A percentile compares a stretch with the other conserved stretches of the same genome.
Conservation (phyloP, 2,797 vertebrate species). For the Artibeus lituratus region DNA sequence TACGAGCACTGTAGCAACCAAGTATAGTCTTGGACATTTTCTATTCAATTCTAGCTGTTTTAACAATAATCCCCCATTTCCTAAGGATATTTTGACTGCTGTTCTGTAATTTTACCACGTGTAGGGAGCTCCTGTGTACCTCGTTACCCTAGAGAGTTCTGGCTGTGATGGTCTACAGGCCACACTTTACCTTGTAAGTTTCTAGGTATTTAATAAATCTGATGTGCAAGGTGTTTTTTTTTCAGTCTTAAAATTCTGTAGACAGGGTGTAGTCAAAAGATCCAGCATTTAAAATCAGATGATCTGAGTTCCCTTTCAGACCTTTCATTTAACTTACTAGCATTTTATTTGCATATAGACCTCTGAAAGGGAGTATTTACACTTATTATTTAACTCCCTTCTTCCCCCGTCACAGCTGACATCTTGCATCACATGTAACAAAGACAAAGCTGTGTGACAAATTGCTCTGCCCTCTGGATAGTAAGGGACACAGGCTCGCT, state of each 20-base stretch:
- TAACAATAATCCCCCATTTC: background rate
- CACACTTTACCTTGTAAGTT: background rate
- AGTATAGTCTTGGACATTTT: background rate
- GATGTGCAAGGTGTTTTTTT: background rate
- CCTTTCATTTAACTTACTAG: background rate
- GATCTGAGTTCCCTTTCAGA: background rate
- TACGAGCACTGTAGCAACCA: background rate
- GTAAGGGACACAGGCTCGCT: background rate
- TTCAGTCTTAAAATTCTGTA: background rate
- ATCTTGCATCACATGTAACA: background rate
- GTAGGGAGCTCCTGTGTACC: background rate
- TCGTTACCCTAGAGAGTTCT: background rate
- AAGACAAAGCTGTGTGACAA: background rate
- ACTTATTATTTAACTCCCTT: background rate
- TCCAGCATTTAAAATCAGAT: background rate
- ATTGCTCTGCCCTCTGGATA: background rate
- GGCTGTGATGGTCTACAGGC: background rate
- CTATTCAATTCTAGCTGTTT: background rate
- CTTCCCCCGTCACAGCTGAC: background rate
- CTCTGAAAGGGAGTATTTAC: background rate
- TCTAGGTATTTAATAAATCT: background rate
- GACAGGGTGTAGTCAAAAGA: background rate
- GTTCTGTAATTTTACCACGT: background rate
- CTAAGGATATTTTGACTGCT: background rate
- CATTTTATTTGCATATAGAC: background rate